phyloP scores from a whole-genome alignment of 2,113 vertebrate species.

The Cyphomyrus discorhynchus region DNA sequence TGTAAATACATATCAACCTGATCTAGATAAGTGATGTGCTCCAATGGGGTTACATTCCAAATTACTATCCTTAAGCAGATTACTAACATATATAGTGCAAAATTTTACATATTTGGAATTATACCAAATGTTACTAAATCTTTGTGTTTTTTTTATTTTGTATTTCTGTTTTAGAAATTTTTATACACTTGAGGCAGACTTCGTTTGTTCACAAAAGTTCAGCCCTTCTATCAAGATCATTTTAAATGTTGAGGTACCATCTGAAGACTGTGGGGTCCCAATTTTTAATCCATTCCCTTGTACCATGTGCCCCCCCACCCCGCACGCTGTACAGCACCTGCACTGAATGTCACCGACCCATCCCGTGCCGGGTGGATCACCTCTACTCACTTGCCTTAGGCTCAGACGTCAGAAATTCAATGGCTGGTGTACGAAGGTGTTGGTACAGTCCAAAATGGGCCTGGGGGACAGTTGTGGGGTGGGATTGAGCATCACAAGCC shows the following conservation, averaged over 20 bases:
- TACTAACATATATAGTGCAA: neutral
- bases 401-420: neutral
- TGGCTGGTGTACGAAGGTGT: neutral
- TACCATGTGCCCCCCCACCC: conserved; percentile 5
- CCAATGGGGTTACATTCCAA: conserved; percentile 40
- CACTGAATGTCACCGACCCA: conserved; percentile 41
- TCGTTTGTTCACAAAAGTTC: conserved; percentile 10
- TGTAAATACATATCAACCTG: conserved; percentile 13
- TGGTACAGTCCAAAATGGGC: neutral
- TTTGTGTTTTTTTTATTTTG: neutral
- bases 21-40: conserved; percentile 10
- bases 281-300: neutral
- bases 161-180: conserved; percentile 30
- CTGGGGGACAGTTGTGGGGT: neutral
- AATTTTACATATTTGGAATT: neutral
- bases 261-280: neutral
- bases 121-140: conserved; percentile 38
- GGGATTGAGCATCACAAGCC: neutral
- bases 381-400: conserved; percentile 42
- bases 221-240: conserved; percentile 21
- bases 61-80: neutral
- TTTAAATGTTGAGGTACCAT: neutral
- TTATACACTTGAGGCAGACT: conserved; percentile 31
- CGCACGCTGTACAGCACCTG: neutral
- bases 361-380: neutral